These are phyloP conservation scores for Thera obeliscata DNA, from an alignment of 2,888 invertebrate species.

Conservation along the genomic window DNA sequence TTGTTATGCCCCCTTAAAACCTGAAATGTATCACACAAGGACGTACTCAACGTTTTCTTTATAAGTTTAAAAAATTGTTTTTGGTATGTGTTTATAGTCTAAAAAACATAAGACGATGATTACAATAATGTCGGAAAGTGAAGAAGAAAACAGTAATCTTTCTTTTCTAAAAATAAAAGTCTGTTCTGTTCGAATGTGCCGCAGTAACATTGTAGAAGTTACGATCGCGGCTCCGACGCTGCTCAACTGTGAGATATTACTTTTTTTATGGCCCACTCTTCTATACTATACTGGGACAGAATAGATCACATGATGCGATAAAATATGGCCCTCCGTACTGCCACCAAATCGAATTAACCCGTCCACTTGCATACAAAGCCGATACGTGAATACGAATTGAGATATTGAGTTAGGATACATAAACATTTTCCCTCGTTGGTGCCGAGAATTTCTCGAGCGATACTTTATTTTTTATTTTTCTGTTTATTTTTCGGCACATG, in stretches of 20 bases:
- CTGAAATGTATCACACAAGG: too few relatives aligned
- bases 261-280: constrained; percentile 83
- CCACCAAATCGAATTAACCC: constrained; percentile 83
- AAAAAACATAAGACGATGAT: background rate
- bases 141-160: constrained; percentile 63
- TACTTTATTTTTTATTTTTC: constrained; percentile 47
- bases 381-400: constrained; percentile 78
- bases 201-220: constrained; percentile 83
- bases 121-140: constrained; percentile 20
- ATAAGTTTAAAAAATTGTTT: too few relatives aligned
- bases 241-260: constrained; percentile 84
- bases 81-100: too few relatives aligned
- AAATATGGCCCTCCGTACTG: constrained; percentile 81
- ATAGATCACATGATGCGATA: constrained; percentile 84
- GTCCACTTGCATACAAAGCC: constrained; percentile 83
- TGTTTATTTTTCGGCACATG: constrained; percentile 36
- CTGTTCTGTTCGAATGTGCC: constrained; percentile 67
- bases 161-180: constrained; percentile 72
- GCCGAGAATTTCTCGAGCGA: constrained; percentile 51
- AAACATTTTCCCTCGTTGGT: constrained; percentile 67
- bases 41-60: background rate
- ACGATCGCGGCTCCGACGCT: constrained; percentile 79
- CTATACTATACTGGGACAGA: constrained; percentile 81
- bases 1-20: too few relatives aligned
- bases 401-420: constrained; percentile 75